phyloP scores from a whole-genome alignment of 1,140 invertebrate species.

The Leptinotarsa defecta region DNA sequence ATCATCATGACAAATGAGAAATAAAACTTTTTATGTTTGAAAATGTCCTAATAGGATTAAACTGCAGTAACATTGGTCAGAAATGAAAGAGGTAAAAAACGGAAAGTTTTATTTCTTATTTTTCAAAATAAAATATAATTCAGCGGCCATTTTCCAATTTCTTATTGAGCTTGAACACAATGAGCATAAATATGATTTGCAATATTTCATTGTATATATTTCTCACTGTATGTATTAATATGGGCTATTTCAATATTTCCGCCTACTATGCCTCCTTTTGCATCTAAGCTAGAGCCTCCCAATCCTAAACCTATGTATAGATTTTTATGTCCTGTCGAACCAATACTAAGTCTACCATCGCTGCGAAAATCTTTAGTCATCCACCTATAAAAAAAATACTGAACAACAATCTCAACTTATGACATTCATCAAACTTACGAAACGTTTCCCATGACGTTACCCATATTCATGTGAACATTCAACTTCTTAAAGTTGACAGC shows the following conservation, averaged over 20 bases:
- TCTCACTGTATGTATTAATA: slow-evolving; percentile 82
- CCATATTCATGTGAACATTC: slow-evolving; percentile 98
- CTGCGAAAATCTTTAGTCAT: slow-evolving; percentile 88
- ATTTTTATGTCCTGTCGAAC: slow-evolving; percentile 92
- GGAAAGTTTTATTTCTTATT: too few relatives aligned
- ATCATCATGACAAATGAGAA: too few relatives aligned
- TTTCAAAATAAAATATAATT: slow-evolving; percentile 29
- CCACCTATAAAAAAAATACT: slow-evolving; percentile 68
- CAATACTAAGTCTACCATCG: slow-evolving; percentile 89
- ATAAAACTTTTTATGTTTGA: too few relatives aligned
- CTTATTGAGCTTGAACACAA: too few relatives aligned
- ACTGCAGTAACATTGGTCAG: too few relatives aligned
- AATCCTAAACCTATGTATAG: slow-evolving; percentile 87
- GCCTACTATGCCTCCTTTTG: slow-evolving; percentile 94
- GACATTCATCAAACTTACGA: slow-evolving; percentile 61
- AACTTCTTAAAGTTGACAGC: slow-evolving; percentile 93
- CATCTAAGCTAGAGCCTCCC: slow-evolving; percentile 88
- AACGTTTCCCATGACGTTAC: slow-evolving; percentile 97
- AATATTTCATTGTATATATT: slow-evolving; percentile 25
- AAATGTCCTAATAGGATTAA: too few relatives aligned
- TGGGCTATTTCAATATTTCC: slow-evolving; percentile 89
- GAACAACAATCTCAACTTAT: not conserved
- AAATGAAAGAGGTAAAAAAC: too few relatives aligned
- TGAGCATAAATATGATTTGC: too few relatives aligned
- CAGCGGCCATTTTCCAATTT: too few relatives aligned